These are phyloP conservation scores for Verasper variegatus DNA, from an alignment of 2,113 vertebrate genomes.

Conservation along the genomic window DNA sequence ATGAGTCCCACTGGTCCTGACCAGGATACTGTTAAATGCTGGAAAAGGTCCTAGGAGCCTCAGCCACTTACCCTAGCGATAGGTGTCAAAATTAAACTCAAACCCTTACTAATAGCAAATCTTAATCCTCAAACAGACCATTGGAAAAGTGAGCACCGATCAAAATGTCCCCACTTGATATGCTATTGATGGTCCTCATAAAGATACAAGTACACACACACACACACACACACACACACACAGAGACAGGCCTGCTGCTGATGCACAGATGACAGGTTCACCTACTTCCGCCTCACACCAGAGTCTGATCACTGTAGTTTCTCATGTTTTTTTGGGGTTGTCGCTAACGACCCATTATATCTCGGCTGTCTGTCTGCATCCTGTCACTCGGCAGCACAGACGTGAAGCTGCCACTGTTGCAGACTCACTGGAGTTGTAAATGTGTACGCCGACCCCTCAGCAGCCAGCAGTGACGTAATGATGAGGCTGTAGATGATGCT, in stretches of 20 bases:
- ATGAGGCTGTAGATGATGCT: not conserved
- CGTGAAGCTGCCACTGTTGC: not conserved
- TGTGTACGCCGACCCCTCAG: not conserved
- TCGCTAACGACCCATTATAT: not conserved
- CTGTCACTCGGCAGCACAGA: not conserved
- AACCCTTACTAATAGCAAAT: too few relatives aligned
- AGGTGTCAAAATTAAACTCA: too few relatives aligned
- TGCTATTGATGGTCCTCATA: too few relatives aligned
- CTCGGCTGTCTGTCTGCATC: not conserved
- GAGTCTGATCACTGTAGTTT: not conserved
- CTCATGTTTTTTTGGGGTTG: not conserved
- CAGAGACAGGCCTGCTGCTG: slow-evolving; percentile 36
- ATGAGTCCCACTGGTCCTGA: too few relatives aligned
- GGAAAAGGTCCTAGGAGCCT: too few relatives aligned
- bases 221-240: not conserved
- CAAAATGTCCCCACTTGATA: too few relatives aligned
- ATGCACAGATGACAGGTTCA: slow-evolving; percentile 58
- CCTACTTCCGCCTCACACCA: slow-evolving; percentile 55
- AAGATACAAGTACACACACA: not conserved
- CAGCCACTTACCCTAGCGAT: too few relatives aligned
- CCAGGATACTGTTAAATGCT: too few relatives aligned
- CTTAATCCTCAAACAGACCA: too few relatives aligned
- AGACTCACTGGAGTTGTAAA: slow-evolving; percentile 18
- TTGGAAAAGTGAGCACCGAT: too few relatives aligned
- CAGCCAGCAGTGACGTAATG: slow-evolving; percentile 51